phyloP scores from a whole-genome alignment of 2,113 vertebrate species.

The Lota lota region DNA sequence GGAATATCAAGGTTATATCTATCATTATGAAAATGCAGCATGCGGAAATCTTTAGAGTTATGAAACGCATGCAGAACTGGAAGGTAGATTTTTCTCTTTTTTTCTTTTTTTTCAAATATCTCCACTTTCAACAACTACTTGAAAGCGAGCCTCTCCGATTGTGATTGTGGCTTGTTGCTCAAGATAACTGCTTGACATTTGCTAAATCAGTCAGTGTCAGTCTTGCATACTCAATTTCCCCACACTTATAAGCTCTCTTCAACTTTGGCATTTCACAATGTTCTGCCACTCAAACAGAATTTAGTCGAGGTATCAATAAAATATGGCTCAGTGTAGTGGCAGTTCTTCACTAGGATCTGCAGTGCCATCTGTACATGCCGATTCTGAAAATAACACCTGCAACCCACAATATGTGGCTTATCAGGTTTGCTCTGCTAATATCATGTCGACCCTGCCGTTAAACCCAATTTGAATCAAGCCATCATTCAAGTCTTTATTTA shows the following conservation, averaged over 20 bases:
- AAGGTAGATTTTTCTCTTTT: constrained; percentile 60
- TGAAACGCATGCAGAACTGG: constrained; percentile 54
- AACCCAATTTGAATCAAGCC: neutral
- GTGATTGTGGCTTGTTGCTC: constrained; percentile 75
- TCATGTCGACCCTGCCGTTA: too few species aligned
- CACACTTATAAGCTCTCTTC: constrained; percentile 69
- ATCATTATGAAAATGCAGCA: constrained; percentile 71
- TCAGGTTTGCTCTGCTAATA: too few species aligned
- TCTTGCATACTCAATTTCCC: constrained; percentile 71
- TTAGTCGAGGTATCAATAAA: constrained; percentile 61
- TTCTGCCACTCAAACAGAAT: constrained; percentile 70
- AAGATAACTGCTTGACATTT: constrained; percentile 78
- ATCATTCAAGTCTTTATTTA: neutral
- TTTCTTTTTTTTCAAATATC: constrained; percentile 43
- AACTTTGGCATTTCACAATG: constrained; percentile 72
- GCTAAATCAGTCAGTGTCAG: constrained; percentile 76
- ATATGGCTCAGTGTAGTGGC: constrained; percentile 16
- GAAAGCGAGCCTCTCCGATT: constrained; percentile 74
- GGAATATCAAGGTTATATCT: constrained; percentile 74
- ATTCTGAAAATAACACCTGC: too few species aligned
- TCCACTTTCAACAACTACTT: constrained; percentile 74
- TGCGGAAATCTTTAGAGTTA: constrained; percentile 65
- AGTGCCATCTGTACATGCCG: too few species aligned
- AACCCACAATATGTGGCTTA: too few species aligned
- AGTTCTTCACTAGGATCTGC: too few species aligned